Evolutionary conservation across 1,140 invertebrate genomes (phyloP).

Genomic region (Drosophila ironensis): DNA sequence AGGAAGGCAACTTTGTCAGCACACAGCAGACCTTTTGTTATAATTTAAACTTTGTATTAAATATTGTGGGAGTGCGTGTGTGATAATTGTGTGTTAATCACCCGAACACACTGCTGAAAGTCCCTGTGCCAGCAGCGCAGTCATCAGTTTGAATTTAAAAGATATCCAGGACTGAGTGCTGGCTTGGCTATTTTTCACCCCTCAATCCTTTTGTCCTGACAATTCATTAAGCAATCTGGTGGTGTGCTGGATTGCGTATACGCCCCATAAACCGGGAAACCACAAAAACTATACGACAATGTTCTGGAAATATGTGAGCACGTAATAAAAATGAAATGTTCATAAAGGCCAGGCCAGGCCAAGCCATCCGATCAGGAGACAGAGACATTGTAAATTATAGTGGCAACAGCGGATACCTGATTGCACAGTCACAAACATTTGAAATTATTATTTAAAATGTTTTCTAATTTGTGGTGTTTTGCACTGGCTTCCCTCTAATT

Average conservation of each 20-base stretch:
- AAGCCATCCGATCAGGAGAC: conserved; percentile 37
- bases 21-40: conserved; percentile 26
- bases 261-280: conserved; percentile 64
- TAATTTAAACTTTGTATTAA: conserved; percentile 59
- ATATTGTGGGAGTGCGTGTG: conserved; percentile 13
- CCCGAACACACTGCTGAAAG: not conserved
- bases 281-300: conserved; percentile 46
- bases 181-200: not conserved
- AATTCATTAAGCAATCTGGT: conserved; percentile 35
- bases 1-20: conserved; percentile 15
- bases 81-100: conserved; percentile 30
- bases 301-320: conserved; percentile 47
- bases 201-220: conserved; percentile 16
- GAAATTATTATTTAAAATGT: not conserved
- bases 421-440: conserved; percentile 21
- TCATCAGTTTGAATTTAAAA: conserved; percentile 9
- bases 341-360: conserved; percentile 38
- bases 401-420: conserved; percentile 36
- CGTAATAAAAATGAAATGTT: conserved; percentile 64
- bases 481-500: no score
- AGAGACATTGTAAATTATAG: conserved; percentile 59
- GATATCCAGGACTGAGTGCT: conserved; percentile 1
- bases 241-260: conserved; percentile 62
- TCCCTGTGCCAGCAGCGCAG: not conserved
- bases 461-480: not conserved